A percentile compares a stretch with the other conserved stretches of the same genome.
These are phyloP conservation scores for Bombus breviceps DNA, from an alignment of 1,140 invertebrate species.

Conservation along the genomic window DNA sequence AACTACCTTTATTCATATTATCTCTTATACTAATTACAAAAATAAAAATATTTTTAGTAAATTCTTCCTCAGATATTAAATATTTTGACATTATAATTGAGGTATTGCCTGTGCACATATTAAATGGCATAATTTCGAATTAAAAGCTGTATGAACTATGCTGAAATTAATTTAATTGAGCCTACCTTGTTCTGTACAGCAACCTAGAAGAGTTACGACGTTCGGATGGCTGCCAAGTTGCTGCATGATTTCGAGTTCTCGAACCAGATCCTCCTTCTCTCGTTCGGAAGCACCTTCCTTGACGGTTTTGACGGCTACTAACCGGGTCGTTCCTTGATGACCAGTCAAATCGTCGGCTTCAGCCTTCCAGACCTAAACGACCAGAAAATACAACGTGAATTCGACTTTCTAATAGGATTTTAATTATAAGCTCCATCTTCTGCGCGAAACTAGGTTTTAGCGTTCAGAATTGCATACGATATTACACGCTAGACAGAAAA, in stretches of 20 bases:
- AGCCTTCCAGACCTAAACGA: constrained; percentile 89
- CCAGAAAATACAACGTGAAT: background rate
- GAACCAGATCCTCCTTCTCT: constrained; percentile 90
- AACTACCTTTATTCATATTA: too few species aligned
- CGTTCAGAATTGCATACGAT: too few species aligned
- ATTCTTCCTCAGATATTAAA: background rate
- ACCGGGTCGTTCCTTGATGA: constrained; percentile 88
- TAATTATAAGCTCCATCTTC: background rate
- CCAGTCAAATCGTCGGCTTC: constrained; percentile 91
- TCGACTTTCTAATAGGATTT: constrained; percentile 23
- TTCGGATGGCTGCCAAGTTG: constrained; percentile 93
- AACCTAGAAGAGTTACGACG: constrained; percentile 92
- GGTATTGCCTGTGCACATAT: background rate
- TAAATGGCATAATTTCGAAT: background rate
- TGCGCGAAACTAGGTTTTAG: too few species aligned
- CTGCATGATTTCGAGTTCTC: constrained; percentile 92
- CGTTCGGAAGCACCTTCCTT: constrained; percentile 88
- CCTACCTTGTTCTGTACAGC: constrained; percentile 91
- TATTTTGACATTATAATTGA: too few species aligned
- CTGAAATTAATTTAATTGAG: background rate
- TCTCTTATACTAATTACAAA: background rate
- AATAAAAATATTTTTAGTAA: background rate
- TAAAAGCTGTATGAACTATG: background rate
- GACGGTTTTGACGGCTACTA: constrained; percentile 92
- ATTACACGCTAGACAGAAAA: too few species aligned